Conservation (phyloP, 2,888 invertebrate genomes). For the Listrodromus nycthemerus region DNA sequence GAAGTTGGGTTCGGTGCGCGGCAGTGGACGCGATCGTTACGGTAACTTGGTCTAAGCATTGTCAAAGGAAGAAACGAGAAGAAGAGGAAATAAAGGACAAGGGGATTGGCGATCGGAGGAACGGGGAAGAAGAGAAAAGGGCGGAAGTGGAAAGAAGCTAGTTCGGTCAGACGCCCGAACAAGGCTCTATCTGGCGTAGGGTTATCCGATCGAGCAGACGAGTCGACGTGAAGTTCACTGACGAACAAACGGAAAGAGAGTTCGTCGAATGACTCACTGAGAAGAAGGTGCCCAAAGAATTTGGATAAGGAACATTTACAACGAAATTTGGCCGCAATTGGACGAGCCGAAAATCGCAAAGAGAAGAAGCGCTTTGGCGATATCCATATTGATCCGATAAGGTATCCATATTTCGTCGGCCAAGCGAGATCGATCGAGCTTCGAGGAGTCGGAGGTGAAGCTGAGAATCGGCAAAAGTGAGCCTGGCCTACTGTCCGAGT, state of each 20-base stretch:
- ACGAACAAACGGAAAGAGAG: background rate
- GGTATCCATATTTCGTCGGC: background rate
- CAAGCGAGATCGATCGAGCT: background rate
- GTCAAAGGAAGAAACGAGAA: background rate
- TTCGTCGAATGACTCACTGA: too few species aligned
- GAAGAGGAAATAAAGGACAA: background rate
- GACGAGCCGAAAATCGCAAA: too few species aligned
- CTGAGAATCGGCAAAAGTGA: slow-evolving; percentile 7
- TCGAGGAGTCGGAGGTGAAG: background rate
- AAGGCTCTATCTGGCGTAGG: background rate
- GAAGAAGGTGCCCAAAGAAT: too few species aligned
- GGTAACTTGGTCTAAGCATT: background rate
- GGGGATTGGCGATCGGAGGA: background rate
- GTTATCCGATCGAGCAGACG: background rate
- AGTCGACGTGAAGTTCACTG: background rate
- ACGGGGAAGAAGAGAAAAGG: background rate
- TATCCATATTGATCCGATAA: background rate
- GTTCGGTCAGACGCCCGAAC: slow-evolving; percentile 27
- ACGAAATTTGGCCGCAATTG: too few species aligned
- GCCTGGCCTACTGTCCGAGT: slow-evolving; percentile 27
- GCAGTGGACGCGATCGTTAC: slow-evolving; percentile 5
- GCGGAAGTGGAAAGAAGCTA: slow-evolving; percentile 21
- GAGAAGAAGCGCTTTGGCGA: too few species aligned
- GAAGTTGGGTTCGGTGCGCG: background rate
- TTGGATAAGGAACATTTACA: too few species aligned